A percentile compares a stretch with the other conserved stretches of the same genome.
Conservation (phyloP, 30 jellyfish, hydroid and myxozoan species). For the Thelohanellus kitauei region DNA sequence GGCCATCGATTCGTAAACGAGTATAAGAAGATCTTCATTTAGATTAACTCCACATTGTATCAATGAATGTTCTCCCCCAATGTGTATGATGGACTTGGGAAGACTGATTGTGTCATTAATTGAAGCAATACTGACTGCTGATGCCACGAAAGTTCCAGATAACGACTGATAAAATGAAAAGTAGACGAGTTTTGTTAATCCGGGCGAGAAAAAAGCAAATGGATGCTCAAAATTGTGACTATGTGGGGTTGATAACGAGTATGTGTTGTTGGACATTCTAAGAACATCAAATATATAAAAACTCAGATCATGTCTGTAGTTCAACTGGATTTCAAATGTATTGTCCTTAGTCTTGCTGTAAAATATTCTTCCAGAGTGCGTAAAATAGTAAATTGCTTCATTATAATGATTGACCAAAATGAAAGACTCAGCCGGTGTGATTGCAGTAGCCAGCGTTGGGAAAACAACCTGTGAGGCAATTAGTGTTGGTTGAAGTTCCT, state of each 20-base stretch:
- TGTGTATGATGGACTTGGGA: constrained; percentile 50
- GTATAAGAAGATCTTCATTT: constrained; percentile 28
- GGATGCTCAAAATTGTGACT: constrained; percentile 89
- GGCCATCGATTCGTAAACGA: constrained; percentile 76
- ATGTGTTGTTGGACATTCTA: no score
- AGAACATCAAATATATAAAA: constrained; percentile 74
- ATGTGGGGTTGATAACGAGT: background rate
- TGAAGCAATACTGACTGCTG: constrained; percentile 66
- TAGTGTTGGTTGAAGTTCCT: constrained; percentile 86
- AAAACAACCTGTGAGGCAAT: constrained; percentile 60
- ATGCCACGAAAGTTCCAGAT: constrained; percentile 88
- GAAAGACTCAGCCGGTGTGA: constrained; percentile 89
- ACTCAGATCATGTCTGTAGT: constrained; percentile 50
- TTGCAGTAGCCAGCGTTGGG: constrained; percentile 89
- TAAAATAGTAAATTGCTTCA: constrained; percentile 57
- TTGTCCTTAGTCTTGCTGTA: constrained; percentile 27
- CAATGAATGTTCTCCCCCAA: constrained; percentile 45
- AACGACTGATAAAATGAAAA: constrained; percentile 67
- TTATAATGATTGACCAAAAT: constrained; percentile 55
- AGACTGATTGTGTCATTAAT: background rate
- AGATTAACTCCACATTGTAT: constrained; percentile 82
- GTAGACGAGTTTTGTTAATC: constrained; percentile 35
- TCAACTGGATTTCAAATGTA: constrained; percentile 46
- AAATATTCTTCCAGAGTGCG: constrained; percentile 85
- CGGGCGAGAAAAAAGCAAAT: constrained; percentile 73